These are phyloP conservation scores for Mohoua ochrocephala DNA, from an alignment of 2,113 vertebrate genomes.

Conservation along the genomic window DNA sequence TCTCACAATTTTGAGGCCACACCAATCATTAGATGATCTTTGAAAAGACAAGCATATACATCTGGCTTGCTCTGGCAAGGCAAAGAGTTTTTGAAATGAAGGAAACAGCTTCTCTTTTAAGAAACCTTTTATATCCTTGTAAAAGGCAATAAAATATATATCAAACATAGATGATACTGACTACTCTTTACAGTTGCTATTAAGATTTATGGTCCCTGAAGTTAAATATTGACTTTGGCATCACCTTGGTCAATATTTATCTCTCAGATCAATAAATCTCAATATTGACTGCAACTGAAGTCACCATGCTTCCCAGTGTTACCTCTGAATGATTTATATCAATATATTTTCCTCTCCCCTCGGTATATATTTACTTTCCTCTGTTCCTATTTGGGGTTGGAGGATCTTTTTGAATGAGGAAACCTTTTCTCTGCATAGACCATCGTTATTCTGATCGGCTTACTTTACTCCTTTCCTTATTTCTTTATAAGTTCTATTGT, in stretches of 20 bases:
- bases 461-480: background rate
- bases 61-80: background rate
- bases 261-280: conserved; percentile 47
- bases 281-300: conserved; percentile 30
- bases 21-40: background rate
- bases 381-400: background rate
- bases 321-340: conserved; percentile 25
- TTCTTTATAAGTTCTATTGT: background rate
- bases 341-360: background rate
- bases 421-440: background rate
- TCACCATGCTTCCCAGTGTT: background rate
- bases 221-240: conserved; percentile 58
- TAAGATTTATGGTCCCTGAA: conserved; percentile 56
- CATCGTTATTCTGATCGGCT: background rate
- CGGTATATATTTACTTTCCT: background rate
- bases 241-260: conserved; percentile 58
- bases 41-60: background rate
- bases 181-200: conserved; percentile 34
- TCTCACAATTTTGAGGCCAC: background rate
- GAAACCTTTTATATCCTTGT: conserved; percentile 26
- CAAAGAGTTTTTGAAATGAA: background rate
- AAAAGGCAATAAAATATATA: conserved; percentile 38
- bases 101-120: background rate
- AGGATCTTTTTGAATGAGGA: background rate
- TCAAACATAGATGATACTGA: conserved; percentile 27